phyloP scores from a whole-genome alignment of 2,888 invertebrate genomes.

The Ophonus ardosiacus region DNA sequence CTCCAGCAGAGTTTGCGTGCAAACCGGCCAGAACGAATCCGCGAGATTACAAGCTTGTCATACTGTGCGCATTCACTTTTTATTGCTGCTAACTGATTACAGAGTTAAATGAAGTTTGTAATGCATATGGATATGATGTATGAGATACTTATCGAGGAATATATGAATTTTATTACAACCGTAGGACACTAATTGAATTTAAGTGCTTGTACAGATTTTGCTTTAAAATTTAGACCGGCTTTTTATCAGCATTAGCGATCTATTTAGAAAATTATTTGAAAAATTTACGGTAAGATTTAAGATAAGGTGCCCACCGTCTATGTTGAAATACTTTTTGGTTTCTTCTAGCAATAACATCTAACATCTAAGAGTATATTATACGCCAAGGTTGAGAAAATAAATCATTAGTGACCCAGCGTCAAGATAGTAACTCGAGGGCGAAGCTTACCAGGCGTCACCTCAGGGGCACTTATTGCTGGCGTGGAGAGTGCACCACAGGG shows the following conservation, averaged over 20 bases:
- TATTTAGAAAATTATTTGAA: background rate
- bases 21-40: slow-evolving; percentile 42
- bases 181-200: slow-evolving; percentile 18
- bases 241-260: background rate
- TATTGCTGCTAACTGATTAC: slow-evolving; percentile 37
- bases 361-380: too few relatives aligned
- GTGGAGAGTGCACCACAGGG: too few relatives aligned
- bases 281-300: background rate
- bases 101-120: slow-evolving; percentile 45
- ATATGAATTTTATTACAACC: slow-evolving; percentile 35
- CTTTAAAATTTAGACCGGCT: background rate
- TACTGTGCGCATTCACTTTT: slow-evolving; percentile 40
- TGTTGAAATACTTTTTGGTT: background rate
- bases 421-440: too few relatives aligned
- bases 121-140: slow-evolving; percentile 41
- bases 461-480: too few relatives aligned
- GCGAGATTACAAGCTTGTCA: slow-evolving; percentile 58
- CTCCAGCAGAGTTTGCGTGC: slow-evolving; percentile 55
- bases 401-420: too few relatives aligned
- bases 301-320: background rate
- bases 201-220: background rate
- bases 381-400: too few relatives aligned
- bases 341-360: too few relatives aligned
- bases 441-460: too few relatives aligned
- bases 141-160: slow-evolving; percentile 30